Evolutionary conservation across 2,888 invertebrate genomes (phyloP).

Genomic region (Zeuzera pyrina): DNA sequence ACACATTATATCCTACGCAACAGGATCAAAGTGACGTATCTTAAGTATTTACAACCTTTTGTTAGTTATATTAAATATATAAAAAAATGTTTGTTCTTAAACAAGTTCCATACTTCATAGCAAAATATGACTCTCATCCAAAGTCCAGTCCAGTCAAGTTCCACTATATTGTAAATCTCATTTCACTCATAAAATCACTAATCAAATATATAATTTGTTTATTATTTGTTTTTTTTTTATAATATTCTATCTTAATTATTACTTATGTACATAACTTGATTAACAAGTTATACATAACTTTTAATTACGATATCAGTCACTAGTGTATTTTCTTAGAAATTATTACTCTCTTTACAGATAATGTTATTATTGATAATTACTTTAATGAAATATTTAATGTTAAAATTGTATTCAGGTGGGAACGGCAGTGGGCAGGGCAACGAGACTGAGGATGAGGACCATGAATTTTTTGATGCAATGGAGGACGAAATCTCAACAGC

Average conservation of each 20-base stretch:
- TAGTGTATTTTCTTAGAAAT: constrained; percentile 7
- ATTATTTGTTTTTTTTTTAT: too few species aligned
- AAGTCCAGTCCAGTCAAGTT: too few species aligned
- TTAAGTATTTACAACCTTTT: constrained; percentile 16
- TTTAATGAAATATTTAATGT: constrained; percentile 1
- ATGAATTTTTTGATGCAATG: constrained; percentile 82
- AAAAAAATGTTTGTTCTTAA: too few species aligned
- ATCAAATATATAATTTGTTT: too few species aligned
- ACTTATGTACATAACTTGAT: too few species aligned
- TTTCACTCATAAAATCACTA: too few species aligned
- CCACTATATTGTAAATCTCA: too few species aligned
- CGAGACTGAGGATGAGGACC: constrained; percentile 80
- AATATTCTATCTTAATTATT: too few species aligned
- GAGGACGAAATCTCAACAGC: constrained; percentile 63
- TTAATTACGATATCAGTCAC: too few species aligned
- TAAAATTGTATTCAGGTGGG: constrained; percentile 38
- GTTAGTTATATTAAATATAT: constrained; percentile 14
- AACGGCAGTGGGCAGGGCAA: constrained; percentile 63
- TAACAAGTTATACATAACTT: too few species aligned
- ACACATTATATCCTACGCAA: constrained; percentile 24
- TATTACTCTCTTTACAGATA: constrained; percentile 5
- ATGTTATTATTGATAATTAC: constrained; percentile 3
- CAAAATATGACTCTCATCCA: too few species aligned
- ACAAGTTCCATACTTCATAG: too few species aligned
- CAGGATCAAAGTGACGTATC: constrained; percentile 40